Conservation (phyloP, 2,797 vertebrate species). For the Trachurus trachurus region DNA sequence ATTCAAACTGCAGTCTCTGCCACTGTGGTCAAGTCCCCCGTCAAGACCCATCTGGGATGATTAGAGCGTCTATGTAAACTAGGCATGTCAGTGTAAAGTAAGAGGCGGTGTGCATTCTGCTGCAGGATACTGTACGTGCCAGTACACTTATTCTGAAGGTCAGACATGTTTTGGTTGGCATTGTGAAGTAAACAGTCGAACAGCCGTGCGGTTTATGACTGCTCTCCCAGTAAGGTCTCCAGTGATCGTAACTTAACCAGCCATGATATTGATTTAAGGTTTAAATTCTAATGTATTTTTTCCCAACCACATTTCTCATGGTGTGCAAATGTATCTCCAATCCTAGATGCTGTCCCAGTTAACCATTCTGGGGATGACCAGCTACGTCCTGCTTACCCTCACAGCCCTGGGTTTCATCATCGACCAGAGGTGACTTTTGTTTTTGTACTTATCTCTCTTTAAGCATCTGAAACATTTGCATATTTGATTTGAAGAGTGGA, state of each 20-base stretch:
- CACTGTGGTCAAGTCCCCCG: constrained; percentile 57
- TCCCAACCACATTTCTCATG: constrained; percentile 42
- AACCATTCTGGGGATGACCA: constrained; percentile 85
- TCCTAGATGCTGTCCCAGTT: constrained; percentile 86
- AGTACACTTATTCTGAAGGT: constrained; percentile 64
- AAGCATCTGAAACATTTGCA: not conserved
- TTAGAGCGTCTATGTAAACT: constrained; percentile 56
- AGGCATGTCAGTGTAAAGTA: constrained; percentile 57
- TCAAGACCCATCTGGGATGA: constrained; percentile 58
- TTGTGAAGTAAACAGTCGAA: constrained; percentile 49
- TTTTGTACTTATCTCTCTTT: not conserved
- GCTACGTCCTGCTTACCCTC: constrained; percentile 91
- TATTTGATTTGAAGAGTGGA: not conserved
- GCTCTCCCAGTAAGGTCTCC: constrained; percentile 63
- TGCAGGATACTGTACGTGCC: constrained; percentile 43
- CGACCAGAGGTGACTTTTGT: constrained; percentile 85
- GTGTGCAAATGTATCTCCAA: constrained; percentile 24
- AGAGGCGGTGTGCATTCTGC: constrained; percentile 30
- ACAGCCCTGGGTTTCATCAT: constrained; percentile 90
- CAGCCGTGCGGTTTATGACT: constrained; percentile 47
- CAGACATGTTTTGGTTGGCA: constrained; percentile 75
- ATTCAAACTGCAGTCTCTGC: constrained; percentile 58
- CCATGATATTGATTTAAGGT: constrained; percentile 63
- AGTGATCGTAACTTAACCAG: constrained; percentile 54
- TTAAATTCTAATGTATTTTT: constrained; percentile 58